Base-by-base conservation (phyloP, 2,113 vertebrate species). In the Colinus virginianus region DNA sequence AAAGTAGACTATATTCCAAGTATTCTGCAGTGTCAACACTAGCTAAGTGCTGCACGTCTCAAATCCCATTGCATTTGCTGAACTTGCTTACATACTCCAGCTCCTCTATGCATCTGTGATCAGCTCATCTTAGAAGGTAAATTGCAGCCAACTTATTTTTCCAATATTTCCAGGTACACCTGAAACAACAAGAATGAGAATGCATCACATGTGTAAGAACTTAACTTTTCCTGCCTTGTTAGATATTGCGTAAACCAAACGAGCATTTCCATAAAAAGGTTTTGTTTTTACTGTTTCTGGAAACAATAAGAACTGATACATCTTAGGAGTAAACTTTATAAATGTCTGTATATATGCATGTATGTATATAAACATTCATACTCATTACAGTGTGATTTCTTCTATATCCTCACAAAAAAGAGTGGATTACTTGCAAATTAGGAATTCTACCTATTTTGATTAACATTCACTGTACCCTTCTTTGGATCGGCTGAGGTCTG, bases 1-100 rank as follows among this genome's bases (percentile, higher is more conserved):
- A 77, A 18, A 84, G 53, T 38, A 59, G 48, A 28, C 26, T 17
- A 14, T 8, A 12, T 7, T 22, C 5, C 21, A 7, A 1, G 1
- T 14, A 15, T 25, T 40, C 51, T 51, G 23, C 11, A 48, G 0
- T 2, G 19, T 10, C 10, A 3, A 15, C 25, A 5, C 0, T 18
- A 6, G n/a, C 18, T 6, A 13, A 78, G 17, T 0, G 7, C 13
- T 43, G 45, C n/a, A 28, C 23, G 0, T 46, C 38, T 32, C 38
- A 71, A 20, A 55, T 42, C 7, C 3, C 4, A 19, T 1, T 25
- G 7, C 6, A 14, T 19, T 3, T 8, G 36, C 62, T 66, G 68
- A 64, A n/a, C 3, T 20, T 32, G 30, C 28, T 48, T 20, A 28
- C 20, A 25, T 17, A 30, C 45, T 10, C 7, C 58, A 71, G 30